Conservation (phyloP, 2,113 vertebrate genomes). For the Vidua macroura region DNA sequence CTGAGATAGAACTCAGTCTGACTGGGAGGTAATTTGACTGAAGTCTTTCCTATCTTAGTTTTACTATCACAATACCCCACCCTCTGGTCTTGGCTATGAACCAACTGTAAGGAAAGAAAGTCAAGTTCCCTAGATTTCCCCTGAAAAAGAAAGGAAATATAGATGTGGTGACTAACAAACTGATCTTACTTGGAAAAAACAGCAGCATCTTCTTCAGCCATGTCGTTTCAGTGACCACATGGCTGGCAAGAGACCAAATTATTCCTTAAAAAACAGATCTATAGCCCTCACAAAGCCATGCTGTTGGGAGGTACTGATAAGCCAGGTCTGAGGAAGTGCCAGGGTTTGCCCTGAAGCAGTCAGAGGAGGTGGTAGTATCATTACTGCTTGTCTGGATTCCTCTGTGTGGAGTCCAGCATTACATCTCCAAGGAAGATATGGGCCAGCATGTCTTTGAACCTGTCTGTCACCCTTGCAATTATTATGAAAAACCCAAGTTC, state of each 20-base stretch:
- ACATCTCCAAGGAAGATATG: not conserved
- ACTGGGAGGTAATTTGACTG: not conserved
- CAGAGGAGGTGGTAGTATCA: not conserved
- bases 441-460: not conserved
- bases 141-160: not conserved
- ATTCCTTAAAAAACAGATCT: not conserved
- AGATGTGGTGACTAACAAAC: not conserved
- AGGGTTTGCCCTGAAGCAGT: not conserved
- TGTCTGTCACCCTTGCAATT: not conserved
- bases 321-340: not conserved
- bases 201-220: not conserved
- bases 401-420: not conserved
- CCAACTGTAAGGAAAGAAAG: not conserved
- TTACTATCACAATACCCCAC: not conserved
- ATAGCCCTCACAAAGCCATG: not conserved
- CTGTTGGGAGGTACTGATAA: not conserved
- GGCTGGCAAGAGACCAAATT: not conserved
- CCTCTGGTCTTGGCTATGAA: not conserved
- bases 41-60: not conserved
- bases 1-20: not conserved
- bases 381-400: not conserved
- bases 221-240: not conserved
- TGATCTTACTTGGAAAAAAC: not conserved
- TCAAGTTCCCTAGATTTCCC: not conserved
- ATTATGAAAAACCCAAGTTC: not conserved